Conservation (phyloP, 2,888 invertebrate genomes). For the Phengaris alcon region DNA sequence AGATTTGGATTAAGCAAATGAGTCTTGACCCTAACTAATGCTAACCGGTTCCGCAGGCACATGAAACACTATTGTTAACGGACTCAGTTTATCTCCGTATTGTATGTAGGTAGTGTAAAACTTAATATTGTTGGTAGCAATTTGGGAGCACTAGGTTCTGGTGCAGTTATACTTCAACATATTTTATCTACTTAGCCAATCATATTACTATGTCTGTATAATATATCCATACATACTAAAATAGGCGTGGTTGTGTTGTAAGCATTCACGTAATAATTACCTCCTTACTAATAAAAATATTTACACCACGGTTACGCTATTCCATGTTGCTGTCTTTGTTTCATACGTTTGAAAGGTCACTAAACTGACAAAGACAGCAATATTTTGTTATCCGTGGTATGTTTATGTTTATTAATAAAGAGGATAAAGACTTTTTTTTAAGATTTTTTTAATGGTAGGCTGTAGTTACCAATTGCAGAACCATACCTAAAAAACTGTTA, state of each 20-base stretch:
- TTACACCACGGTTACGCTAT: too few species aligned
- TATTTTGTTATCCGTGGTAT: too few species aligned
- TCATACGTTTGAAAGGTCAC: too few species aligned
- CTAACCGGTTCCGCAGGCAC: constrained; percentile 24
- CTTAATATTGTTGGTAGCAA: constrained; percentile 7
- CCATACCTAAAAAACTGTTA: neutral
- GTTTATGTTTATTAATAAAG: too few species aligned
- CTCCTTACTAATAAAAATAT: too few species aligned
- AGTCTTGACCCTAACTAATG: constrained; percentile 23
- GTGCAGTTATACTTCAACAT: neutral
- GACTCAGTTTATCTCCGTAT: neutral
- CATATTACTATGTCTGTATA: neutral
- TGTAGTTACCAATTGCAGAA: neutral
- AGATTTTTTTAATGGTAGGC: too few species aligned
- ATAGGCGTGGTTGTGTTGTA: neutral
- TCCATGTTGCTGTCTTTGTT: too few species aligned
- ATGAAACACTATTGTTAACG: constrained; percentile 14
- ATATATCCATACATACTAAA: neutral
- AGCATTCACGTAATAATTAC: too few species aligned
- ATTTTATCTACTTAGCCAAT: neutral
- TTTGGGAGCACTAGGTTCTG: neutral
- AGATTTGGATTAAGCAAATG: constrained; percentile 16
- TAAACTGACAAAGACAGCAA: too few species aligned
- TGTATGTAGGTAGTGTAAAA: neutral
- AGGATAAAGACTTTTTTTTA: too few species aligned